Evolutionary conservation across 2,888 invertebrate species (phyloP).

Genomic region (Bombylius major): DNA sequence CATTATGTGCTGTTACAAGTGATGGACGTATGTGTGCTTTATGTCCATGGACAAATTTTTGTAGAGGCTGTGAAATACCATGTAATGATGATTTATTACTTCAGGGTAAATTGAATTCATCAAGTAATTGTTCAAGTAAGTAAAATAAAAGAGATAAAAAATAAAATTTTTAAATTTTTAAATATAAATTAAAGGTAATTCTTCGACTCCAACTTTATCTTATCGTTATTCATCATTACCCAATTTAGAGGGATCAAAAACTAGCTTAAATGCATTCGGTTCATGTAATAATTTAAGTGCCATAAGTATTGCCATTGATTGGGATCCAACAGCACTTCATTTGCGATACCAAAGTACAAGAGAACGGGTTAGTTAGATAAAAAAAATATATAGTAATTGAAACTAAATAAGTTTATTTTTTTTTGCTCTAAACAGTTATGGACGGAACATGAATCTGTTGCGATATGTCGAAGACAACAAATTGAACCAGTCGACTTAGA

Average conservation of each 20-base stretch:
- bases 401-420: conserved; percentile 1
- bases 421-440: conserved; percentile 42
- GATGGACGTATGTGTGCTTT: conserved; percentile 61
- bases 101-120: conserved; percentile 25
- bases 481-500: conserved; percentile 74
- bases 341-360: conserved; percentile 70
- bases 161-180: neutral
- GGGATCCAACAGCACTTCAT: conserved; percentile 90
- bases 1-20: conserved; percentile 63
- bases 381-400: neutral
- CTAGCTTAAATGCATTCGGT: neutral
- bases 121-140: conserved; percentile 24
- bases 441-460: conserved; percentile 63
- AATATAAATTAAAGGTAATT: conserved; percentile 19
- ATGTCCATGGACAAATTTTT: conserved; percentile 71
- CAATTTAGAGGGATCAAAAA: conserved; percentile 24
- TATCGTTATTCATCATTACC: conserved; percentile 28
- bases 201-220: conserved; percentile 27
- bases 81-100: conserved; percentile 46
- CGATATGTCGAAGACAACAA: conserved; percentile 53
- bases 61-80: conserved; percentile 73
- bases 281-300: conserved; percentile 10
- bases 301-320: conserved; percentile 69
- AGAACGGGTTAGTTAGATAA: conserved; percentile 45
- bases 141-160: neutral